Evolutionary conservation across 2,888 invertebrate species (phyloP), one percentile per base, ranked within the genome.

Genomic region (Bibio marci): DNA sequence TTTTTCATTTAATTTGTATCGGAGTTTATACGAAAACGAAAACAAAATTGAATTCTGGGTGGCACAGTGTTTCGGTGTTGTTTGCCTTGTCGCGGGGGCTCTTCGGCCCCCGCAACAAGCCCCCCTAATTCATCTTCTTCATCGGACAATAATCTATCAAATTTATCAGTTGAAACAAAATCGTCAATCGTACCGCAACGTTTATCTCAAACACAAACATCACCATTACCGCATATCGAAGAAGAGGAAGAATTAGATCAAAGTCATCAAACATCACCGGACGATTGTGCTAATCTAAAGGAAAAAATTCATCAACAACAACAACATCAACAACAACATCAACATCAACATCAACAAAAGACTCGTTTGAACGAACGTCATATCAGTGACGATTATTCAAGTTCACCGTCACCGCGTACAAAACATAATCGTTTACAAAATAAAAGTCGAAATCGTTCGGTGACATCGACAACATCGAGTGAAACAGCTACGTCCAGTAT

Each of bases 81-180:
- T 71, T 71, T 78, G 74, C 79, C 78, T 72, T 79, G 76, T 75
- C 77, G 78, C 71, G 76, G 77, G 74, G 70, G 73, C 71, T 73
- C 77, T 65, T 64, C 70, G 64, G 69, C 73, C 65, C 65, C 65
- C 58, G 58, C 62, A 52, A 60, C 59, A 66, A 66, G 71, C 60
- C 70, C 70, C 52, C 58, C 62, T 49, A 55, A 54, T 50, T 58
- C 62, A 50, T 44, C 48, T 12, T 45, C 22, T 22, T 4, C 8
- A 22, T 22, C 22, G 52, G 51, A 15, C 25, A 25, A 14, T 11
- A 28, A 28, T 12, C 28, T 4, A 28, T 28, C n/a, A 13, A n/a
- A 30, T n/a, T n/a, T 5, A 7, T 4, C 39, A 22, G 22, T 32
- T 18, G 15, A 43, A 30, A 41, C 46, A 41, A 39, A 49, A 32